These are phyloP conservation scores for Sialia sialis DNA, from an alignment of 2,113 vertebrate genomes.

Conservation along the genomic window DNA sequence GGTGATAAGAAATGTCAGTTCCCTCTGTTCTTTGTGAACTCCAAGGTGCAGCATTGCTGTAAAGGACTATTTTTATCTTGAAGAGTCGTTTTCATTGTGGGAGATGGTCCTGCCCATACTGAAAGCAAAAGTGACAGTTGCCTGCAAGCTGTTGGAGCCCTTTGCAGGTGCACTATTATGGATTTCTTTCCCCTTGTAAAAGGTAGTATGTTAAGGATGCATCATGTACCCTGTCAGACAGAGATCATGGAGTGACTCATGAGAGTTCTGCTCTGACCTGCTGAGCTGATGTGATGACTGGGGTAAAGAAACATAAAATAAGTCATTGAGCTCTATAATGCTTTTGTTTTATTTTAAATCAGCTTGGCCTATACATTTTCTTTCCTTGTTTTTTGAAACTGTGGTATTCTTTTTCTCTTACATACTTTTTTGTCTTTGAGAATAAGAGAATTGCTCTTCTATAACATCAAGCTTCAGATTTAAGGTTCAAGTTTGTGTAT, in stretches of 20 bases:
- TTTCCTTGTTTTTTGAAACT: background rate
- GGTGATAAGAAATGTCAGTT: background rate
- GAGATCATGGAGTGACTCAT: background rate
- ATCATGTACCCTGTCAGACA: background rate
- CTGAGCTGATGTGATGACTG: background rate
- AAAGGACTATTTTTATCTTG: background rate
- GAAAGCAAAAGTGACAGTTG: background rate
- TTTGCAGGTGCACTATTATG: background rate
- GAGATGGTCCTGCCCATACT: background rate
- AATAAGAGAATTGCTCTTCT: background rate
- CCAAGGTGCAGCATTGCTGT: background rate
- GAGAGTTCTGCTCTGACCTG: background rate
- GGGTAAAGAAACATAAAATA: background rate
- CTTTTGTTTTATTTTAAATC: background rate
- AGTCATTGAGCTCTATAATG: background rate
- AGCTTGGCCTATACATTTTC: accelerated
- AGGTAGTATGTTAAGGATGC: background rate
- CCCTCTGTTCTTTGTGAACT: background rate
- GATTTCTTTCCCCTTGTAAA: background rate
- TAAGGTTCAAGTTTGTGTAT: background rate
- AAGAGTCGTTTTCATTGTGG: accelerated
- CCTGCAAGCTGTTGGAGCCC: background rate
- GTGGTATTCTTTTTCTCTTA: background rate
- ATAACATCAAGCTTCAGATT: background rate
- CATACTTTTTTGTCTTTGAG: too few species aligned